These are phyloP conservation scores for Morone saxatilis DNA, from an alignment of 2,113 vertebrate species.

Conservation along the genomic window DNA sequence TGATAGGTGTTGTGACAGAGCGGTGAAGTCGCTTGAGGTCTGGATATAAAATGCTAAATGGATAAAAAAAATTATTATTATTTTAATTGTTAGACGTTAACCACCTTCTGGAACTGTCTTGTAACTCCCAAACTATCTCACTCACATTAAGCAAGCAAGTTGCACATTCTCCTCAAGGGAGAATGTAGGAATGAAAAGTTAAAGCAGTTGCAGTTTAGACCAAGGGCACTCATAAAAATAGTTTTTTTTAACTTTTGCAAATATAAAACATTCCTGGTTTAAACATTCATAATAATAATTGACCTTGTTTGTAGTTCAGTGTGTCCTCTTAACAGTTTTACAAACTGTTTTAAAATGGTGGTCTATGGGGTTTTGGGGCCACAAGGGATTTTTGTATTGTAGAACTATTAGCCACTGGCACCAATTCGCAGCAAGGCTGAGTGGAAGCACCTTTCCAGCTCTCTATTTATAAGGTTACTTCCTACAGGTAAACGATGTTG, in stretches of 20 bases:
- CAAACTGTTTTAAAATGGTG: background rate
- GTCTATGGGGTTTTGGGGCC: background rate
- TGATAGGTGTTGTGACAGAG: background rate
- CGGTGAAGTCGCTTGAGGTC: background rate
- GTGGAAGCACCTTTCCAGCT: background rate
- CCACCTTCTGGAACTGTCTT: background rate
- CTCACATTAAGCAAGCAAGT: background rate
- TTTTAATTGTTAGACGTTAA: background rate
- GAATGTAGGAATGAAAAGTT: background rate
- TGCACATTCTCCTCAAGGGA: background rate
- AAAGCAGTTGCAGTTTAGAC: background rate
- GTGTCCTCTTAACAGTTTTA: background rate
- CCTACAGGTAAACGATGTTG: background rate
- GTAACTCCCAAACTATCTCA: background rate
- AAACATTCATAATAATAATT: background rate
- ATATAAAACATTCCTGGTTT: background rate
- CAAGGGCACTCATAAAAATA: background rate
- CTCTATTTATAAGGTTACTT: background rate
- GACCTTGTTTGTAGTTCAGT: background rate
- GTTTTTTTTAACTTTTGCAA: background rate
- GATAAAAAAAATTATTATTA: background rate
- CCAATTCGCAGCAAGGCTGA: background rate
- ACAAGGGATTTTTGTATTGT: slow-evolving; percentile 1
- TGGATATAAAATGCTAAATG: background rate
- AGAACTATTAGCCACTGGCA: background rate